Evolutionary conservation across 2,797 vertebrate species (phyloP), one percentile per base, ranked within the genome.

Genomic region (Pangasius krempfi): DNA sequence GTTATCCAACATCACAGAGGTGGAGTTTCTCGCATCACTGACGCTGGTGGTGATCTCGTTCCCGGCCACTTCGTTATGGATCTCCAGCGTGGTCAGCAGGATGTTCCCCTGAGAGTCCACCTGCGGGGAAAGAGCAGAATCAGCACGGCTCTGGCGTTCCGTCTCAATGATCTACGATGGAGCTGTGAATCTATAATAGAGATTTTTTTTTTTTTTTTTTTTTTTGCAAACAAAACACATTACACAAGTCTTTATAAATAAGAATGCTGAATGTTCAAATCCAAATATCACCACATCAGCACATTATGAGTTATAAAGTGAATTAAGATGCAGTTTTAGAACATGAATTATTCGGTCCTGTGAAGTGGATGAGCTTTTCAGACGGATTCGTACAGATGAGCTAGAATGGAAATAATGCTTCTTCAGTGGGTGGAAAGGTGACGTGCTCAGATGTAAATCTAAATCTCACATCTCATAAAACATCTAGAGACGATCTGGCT

Each of bases 31-130:
- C 60, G 95, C 94, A 86, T 99, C 98, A 0, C 96, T 96, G 66
- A 98, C 47, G 0, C 96, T 95, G 75, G 97, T 97, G 6, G 97
- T 96, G 86, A 98, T 93, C 95, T 99, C 97, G 0, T 98, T 98
- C 78, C 96, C 95, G 75, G 97, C 96, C 92, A 99, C 97, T 92
- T 99, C 98, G 0, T 99, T 99, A 95, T 98, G 98, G 92, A 99
- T 99, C 96, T 99, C 98, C 94, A 99, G 95, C 0, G 98, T 97
- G n/a, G 98, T 98, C 88, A 99, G 94, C 88, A 99, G 94, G 93
- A 99, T 98, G 86, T 99, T 99, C 90, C 98, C 99, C 88, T 98
- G 98, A 87, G 98, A 96, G 91, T 99, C 98, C 94, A 98, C 97
- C 99, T 99, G 84, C 64, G 91, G 80, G 88, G 92, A 68, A 80